Conservation (phyloP, 1,140 invertebrate species). For the Heliconius hewitsoni region DNA sequence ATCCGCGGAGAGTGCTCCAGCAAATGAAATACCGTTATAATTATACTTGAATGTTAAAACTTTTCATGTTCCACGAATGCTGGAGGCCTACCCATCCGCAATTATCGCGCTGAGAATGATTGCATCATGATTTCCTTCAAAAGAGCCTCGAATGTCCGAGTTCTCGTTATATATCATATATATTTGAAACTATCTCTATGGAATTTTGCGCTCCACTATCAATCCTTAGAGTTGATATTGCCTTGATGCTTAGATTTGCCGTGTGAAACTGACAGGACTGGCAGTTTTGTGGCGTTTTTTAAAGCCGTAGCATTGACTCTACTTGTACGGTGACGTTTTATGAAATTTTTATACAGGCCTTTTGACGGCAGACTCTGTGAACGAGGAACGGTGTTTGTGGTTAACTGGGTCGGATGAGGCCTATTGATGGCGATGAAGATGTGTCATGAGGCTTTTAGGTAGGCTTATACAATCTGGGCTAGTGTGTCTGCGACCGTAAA, state of each 20-base stretch:
- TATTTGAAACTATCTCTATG: conserved; percentile 16
- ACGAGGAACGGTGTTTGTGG: conserved; percentile 34
- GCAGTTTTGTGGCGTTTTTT: conserved; percentile 31
- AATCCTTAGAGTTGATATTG: conserved; percentile 24
- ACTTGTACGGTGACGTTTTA: conserved; percentile 16
- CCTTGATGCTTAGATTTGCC: conserved; percentile 19
- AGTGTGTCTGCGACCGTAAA: conserved; percentile 35
- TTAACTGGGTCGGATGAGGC: conserved; percentile 36
- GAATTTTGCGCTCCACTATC: conserved; percentile 18
- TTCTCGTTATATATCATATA: conserved; percentile 29
- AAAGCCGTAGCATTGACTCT: conserved; percentile 30
- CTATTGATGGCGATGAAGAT: conserved; percentile 37
- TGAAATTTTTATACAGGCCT: conserved; percentile 37
- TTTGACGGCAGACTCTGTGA: conserved; percentile 31
- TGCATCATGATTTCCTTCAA: conserved; percentile 45
- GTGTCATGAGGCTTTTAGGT: conserved; percentile 31
- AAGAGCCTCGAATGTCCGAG: conserved; percentile 42
- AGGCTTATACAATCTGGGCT: conserved; percentile 32
- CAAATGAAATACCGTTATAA: conserved; percentile 40
- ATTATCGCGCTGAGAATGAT: conserved; percentile 44
- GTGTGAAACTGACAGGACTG: conserved; percentile 24
- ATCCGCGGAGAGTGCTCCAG: conserved; percentile 30
- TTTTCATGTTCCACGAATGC: conserved; percentile 35
- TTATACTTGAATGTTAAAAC: conserved; percentile 42
- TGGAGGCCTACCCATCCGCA: conserved; percentile 41